A percentile compares a stretch with the other conserved stretches of the same genome.
Evolutionary conservation across 2,888 invertebrate species (phyloP).

Genomic region (Alloscopus bannaensis): DNA sequence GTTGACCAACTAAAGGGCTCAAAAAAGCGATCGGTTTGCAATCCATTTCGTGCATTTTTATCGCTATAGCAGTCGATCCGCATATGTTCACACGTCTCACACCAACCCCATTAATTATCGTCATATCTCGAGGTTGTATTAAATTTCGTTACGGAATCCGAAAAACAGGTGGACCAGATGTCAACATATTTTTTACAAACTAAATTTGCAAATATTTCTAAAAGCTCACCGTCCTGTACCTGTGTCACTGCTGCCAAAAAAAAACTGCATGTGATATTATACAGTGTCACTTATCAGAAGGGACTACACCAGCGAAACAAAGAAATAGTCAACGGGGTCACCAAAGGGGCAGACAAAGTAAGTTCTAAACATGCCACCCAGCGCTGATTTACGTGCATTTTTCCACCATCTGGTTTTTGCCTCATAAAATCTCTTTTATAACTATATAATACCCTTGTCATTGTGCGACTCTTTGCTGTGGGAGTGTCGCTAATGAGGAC

Average conservation of each 20-base stretch:
- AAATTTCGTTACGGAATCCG: too few species aligned
- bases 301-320: neutral
- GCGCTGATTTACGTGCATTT: constrained; percentile 39
- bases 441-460: neutral
- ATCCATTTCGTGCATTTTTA: too few species aligned
- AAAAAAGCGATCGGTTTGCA: too few species aligned
- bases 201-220: too few species aligned
- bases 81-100: too few species aligned
- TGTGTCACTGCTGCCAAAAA: constrained; percentile 2
- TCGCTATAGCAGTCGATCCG: too few species aligned
- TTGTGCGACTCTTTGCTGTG: constrained; percentile 38
- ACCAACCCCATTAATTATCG: too few species aligned
- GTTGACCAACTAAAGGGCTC: too few species aligned
- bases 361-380: constrained; percentile 22
- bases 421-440: neutral
- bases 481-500: constrained; percentile 60
- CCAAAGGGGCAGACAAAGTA: constrained; percentile 29
- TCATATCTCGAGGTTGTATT: too few species aligned
- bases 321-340: constrained; percentile 52
- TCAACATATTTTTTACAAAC: too few species aligned
- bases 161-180: too few species aligned
- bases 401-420: constrained; percentile 34
- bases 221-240: too few species aligned
- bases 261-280: constrained; percentile 29
- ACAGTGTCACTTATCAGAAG: constrained; percentile 21